phyloP scores from a whole-genome alignment of 2,113 vertebrate genomes.

The Pedionomus torquatus region DNA sequence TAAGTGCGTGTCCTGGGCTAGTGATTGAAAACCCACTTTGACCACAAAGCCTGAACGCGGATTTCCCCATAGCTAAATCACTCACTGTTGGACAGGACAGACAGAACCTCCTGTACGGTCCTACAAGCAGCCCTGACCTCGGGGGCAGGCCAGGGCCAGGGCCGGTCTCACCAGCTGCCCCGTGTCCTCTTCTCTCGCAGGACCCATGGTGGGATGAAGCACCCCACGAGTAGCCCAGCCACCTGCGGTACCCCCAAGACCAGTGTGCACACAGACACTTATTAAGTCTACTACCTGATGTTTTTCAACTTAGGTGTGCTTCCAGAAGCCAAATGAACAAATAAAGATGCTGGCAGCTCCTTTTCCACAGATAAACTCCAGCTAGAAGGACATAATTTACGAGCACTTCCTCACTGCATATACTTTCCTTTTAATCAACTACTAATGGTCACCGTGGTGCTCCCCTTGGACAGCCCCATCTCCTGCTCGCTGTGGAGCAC shows the following conservation, averaged over 20 bases:
- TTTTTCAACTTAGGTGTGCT: not conserved
- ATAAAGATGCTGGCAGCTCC: not conserved
- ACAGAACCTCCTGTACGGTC: not conserved
- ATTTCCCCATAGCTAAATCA: not conserved
- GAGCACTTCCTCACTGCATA: conserved; percentile 9
- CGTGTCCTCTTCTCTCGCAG: not conserved
- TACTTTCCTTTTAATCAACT: conserved; percentile 44
- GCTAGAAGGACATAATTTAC: conserved; percentile 42
- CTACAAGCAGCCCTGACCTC: not conserved
- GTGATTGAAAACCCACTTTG: conserved; percentile 63
- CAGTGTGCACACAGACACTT: accelerated
- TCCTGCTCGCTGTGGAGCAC: not conserved
- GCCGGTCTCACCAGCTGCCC: not conserved
- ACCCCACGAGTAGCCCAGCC: accelerated
- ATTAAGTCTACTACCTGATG: not conserved
- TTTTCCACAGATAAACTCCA: not conserved
- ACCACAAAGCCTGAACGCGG: conserved; percentile 19
- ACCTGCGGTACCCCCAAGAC: not conserved
- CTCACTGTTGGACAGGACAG: not conserved
- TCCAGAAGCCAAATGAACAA: not conserved
- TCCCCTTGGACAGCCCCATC: conserved; percentile 35
- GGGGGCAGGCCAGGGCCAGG: not conserved
- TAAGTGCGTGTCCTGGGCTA: conserved; percentile 45
- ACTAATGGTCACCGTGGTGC: conserved; percentile 29
- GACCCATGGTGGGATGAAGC: accelerated